Percentiles rank a stretch among this genome's conserved stretches.
These are phyloP conservation scores for Bufo gargarizans DNA, from an alignment of 2,113 vertebrate genomes.

Conservation along the genomic window DNA sequence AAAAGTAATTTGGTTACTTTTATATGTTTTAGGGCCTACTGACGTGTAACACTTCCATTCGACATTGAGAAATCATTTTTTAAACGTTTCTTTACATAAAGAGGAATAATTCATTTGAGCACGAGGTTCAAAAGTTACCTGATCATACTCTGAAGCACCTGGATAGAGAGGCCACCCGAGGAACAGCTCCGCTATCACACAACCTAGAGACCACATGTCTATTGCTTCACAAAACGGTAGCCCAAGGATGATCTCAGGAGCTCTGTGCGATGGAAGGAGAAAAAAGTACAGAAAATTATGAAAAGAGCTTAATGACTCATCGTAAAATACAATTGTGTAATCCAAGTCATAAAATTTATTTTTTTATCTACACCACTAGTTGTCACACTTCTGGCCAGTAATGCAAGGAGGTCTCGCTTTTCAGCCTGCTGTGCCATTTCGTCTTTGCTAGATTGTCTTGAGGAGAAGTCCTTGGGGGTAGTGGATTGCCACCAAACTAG, in stretches of 20 bases:
- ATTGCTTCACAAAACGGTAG: slow-evolving; percentile 97
- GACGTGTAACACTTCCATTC: no score
- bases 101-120: neutral
- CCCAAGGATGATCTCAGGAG: slow-evolving; percentile 96
- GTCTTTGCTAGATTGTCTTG: no score
- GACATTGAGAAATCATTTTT: no score
- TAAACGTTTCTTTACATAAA: no score
- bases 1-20: no score
- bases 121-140: slow-evolving; percentile 74
- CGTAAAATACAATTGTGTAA: neutral
- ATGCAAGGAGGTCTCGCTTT: no score
- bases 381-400: no score
- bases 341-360: neutral
- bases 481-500: no score
- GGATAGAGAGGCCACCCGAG: slow-evolving; percentile 97
- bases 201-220: slow-evolving; percentile 98
- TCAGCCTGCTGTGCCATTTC: no score
- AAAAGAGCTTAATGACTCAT: neutral
- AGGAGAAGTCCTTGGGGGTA: no score
- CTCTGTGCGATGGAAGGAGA: slow-evolving; percentile 70
- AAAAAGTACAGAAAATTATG: neutral
- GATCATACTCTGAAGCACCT: slow-evolving; percentile 96
- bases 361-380: neutral
- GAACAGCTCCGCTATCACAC: slow-evolving; percentile 96
- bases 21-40: no score